A percentile compares a stretch with the other conserved stretches of the same genome.
Evolutionary conservation across 2,113 vertebrate genomes (phyloP).

Genomic region (Aegithalos caudatus): DNA sequence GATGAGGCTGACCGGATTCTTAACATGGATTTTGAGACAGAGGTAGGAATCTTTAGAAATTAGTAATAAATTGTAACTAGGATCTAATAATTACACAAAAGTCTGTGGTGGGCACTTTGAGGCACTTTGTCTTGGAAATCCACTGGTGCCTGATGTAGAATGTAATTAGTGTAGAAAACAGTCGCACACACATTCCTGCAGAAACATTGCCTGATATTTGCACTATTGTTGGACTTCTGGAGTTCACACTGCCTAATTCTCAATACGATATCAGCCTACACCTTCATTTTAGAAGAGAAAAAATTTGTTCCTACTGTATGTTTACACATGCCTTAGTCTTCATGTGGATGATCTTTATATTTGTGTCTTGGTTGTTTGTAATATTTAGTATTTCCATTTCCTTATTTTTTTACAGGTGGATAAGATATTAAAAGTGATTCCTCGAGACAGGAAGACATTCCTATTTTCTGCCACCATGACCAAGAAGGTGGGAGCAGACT

Average conservation of each 20-base stretch:
- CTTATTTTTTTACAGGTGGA: constrained; percentile 81
- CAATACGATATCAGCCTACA: not conserved
- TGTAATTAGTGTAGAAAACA: not conserved
- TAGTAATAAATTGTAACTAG: not conserved
- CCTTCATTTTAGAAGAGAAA: not conserved
- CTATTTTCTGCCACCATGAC: constrained; percentile 99
- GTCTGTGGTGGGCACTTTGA: not conserved
- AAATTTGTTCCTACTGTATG: not conserved
- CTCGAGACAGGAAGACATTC: constrained; percentile 91
- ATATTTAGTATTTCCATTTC: not conserved
- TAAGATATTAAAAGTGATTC: constrained; percentile 96
- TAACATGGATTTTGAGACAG: constrained; percentile 99
- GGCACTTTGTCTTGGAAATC: not conserved
- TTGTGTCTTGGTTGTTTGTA: not conserved
- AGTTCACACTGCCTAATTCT: not conserved
- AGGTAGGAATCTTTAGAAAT: constrained; percentile 72
- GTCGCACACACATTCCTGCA: accelerated
- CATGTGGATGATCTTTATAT: not conserved
- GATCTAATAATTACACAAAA: not conserved
- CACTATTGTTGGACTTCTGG: not conserved
- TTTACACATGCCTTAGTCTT: not conserved
- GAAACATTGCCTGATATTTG: not conserved
- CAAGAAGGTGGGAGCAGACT: constrained; percentile 84
- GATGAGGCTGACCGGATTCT: constrained; percentile 96
- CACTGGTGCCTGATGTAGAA: not conserved